Conservation (phyloP, 2,113 vertebrate species). For the Vombatus ursinus region DNA sequence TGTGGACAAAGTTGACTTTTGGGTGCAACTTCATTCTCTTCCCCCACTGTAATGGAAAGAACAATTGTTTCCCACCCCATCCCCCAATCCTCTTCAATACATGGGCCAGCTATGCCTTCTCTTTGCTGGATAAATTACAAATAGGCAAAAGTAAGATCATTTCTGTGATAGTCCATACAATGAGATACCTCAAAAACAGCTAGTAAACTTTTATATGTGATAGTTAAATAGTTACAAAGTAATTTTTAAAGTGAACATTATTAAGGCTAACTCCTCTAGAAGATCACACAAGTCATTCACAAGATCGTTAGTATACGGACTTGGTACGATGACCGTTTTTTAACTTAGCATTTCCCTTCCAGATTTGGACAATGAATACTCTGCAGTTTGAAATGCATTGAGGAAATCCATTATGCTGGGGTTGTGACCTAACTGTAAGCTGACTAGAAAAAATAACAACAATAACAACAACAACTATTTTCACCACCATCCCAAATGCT, state of each 20-base stretch:
- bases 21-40: neutral
- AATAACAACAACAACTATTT: neutral
- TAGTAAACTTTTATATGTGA: constrained; percentile 19
- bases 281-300: constrained; percentile 40
- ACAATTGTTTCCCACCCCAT: neutral
- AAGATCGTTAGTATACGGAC: constrained; percentile 20
- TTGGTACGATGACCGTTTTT: neutral
- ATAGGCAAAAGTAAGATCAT: constrained; percentile 48
- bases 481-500: neutral
- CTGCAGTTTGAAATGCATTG: neutral
- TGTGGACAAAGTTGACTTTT: neutral
- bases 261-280: neutral
- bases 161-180: constrained; percentile 13
- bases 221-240: constrained; percentile 19
- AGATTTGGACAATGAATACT: neutral
- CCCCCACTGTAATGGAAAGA: neutral
- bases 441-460: neutral
- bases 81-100: neutral
- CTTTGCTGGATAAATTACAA: constrained; percentile 40
- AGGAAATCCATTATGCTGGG: neutral
- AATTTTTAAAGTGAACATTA: constrained; percentile 44
- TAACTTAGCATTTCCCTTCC: neutral
- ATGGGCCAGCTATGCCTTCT: neutral
- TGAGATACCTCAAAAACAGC: constrained; percentile 46
- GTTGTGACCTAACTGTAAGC: neutral